phyloP scores from a whole-genome alignment of 2,113 vertebrate genomes.

The Erinaceus europaeus region DNA sequence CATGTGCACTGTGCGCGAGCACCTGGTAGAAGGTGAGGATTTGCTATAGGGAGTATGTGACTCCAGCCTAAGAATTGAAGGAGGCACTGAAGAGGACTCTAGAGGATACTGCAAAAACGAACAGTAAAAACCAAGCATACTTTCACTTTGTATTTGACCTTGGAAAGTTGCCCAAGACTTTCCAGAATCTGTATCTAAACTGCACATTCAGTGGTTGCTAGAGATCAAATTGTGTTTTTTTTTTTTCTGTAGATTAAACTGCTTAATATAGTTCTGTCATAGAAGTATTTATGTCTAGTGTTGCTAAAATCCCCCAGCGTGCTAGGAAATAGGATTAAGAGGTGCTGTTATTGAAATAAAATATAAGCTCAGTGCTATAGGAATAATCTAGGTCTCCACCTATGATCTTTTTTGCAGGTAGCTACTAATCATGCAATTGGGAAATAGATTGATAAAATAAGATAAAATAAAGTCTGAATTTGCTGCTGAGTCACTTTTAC shows the following conservation, averaged over 20 bases:
- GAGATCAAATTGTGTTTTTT: not conserved
- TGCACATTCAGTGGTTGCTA: not conserved
- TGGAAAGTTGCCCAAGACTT: not conserved
- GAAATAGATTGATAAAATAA: not conserved
- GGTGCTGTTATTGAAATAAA: not conserved
- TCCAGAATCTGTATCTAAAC: not conserved
- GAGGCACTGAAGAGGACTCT: not conserved
- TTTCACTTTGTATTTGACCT: not conserved
- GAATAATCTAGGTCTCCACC: not conserved
- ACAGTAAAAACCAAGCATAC: not conserved
- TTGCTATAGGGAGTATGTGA: no score
- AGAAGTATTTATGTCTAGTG: not conserved
- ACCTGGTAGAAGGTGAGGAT: not conserved
- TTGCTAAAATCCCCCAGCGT: not conserved
- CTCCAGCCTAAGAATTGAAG: not conserved
- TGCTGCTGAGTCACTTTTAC: not conserved
- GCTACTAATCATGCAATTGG: not conserved
- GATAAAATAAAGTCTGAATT: not conserved
- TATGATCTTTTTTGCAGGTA: not conserved
- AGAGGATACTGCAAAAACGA: not conserved
- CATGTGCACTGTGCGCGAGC: no score
- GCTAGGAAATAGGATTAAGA: not conserved
- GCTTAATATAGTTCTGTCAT: not conserved
- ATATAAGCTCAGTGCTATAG: rapidly evolving
- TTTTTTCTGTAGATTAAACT: constrained; percentile 7